Base-by-base conservation (phyloP, 2,797 vertebrate species). In the Enteromius unitaeniatus region DNA sequence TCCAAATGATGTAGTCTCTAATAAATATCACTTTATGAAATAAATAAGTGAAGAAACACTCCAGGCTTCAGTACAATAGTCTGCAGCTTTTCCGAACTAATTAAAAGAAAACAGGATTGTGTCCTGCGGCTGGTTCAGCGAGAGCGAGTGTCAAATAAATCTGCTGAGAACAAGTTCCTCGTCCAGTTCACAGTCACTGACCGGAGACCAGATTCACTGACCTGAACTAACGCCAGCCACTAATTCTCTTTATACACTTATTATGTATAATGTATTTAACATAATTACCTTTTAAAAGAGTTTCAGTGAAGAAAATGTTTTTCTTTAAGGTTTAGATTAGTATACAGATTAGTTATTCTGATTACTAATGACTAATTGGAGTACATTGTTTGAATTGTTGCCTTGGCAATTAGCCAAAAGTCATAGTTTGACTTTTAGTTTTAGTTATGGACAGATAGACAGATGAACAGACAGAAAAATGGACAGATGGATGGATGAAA, bases 31-130 rank as follows among this genome's bases (percentile, higher is more conserved):
- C 55, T 62, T 62, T 21, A 53, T 45, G 1, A 68, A 68, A 51
- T 67, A 55, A 78, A 62, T 45, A 78, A 78, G 37, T 28, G 37
- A 28, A 45, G 9, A 28, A 60, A 78, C 75, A 31, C 62, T 80
- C 2, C 7, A 65, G 40, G 37, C 79, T 19, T 21, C 77, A 28
- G 60, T 8, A 34, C 19, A 37, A 15, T 28, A 51, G 26, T 76
- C 51, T 15, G 49, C 51, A n/a, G 75, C 37, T 62, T 62, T 11
- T 21, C 53, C 28, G 6, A 53, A 62, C 55, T 64, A 78, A 78
- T 78, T 78, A 76, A 78, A 19, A 78, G 55, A 62, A 77, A 62
- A 19, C 37, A 45, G 37, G 40, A 28, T 26, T 26, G 9, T 62
- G 8, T 62, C 75, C 75, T 4, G 75, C 53, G n/a, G 75, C 55